Evolutionary conservation across 2,797 vertebrate genomes (phyloP).

Genomic region (Gymnopithys bicolor): DNA sequence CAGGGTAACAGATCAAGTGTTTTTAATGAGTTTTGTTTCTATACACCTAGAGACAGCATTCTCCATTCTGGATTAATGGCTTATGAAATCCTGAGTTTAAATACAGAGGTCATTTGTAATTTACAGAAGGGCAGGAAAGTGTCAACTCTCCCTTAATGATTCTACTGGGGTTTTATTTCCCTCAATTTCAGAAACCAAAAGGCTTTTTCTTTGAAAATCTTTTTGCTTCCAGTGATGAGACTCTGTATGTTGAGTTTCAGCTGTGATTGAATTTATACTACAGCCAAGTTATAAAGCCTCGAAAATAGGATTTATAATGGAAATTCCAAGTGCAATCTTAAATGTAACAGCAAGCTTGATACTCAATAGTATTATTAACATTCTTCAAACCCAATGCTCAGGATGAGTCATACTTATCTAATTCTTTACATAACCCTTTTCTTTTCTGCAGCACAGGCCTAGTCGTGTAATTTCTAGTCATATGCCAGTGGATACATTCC

Average conservation of each 20-base stretch:
- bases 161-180: not conserved
- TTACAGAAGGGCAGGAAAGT: slow-evolving; percentile 28
- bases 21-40: slow-evolving; percentile 41
- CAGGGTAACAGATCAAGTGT: not conserved
- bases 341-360: slow-evolving; percentile 59
- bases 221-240: slow-evolving; percentile 53
- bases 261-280: slow-evolving; percentile 73
- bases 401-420: slow-evolving; percentile 63
- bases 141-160: not conserved
- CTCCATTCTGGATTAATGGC: slow-evolving; percentile 37
- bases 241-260: slow-evolving; percentile 55
- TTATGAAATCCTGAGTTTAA: slow-evolving; percentile 48
- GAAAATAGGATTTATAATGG: slow-evolving; percentile 77
- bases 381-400: slow-evolving; percentile 62
- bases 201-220: slow-evolving; percentile 50
- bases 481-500: not conserved
- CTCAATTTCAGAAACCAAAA: not conserved
- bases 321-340: slow-evolving; percentile 63
- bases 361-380: slow-evolving; percentile 67
- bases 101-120: slow-evolving; percentile 57
- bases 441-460: not conserved
- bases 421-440: slow-evolving; percentile 60
- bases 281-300: slow-evolving; percentile 70
- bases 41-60: not conserved
- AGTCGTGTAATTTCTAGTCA: not conserved